These are phyloP conservation scores for Grantiella picta DNA, from an alignment of 2,113 vertebrate species.

Conservation along the genomic window DNA sequence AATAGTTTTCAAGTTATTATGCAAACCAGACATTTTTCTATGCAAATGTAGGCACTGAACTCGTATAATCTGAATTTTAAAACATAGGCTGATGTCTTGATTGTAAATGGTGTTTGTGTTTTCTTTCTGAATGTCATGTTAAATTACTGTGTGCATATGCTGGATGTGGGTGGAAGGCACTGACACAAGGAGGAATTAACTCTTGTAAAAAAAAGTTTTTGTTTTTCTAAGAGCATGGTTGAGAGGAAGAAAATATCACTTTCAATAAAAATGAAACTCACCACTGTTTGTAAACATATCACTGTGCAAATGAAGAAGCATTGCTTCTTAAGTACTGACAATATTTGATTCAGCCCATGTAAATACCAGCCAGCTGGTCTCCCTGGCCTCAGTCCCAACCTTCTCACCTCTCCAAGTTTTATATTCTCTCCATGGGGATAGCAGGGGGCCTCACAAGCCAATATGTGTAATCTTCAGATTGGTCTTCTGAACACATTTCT, in stretches of 20 bases:
- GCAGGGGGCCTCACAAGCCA: background rate
- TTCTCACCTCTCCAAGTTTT: background rate
- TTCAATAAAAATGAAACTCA: background rate
- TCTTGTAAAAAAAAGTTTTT: background rate
- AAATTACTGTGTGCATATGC: background rate
- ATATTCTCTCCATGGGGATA: background rate
- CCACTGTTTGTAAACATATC: background rate
- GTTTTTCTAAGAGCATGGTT: background rate
- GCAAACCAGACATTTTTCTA: conserved; percentile 37
- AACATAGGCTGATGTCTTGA: conserved; percentile 14
- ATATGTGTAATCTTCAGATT: background rate
- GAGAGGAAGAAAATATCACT: background rate
- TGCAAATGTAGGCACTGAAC: conserved; percentile 19
- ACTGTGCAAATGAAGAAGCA: conserved; percentile 4
- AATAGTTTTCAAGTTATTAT: conserved; percentile 19
- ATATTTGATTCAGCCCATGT: background rate
- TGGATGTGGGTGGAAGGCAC: conserved; percentile 1
- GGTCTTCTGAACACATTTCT: conserved; percentile 11
- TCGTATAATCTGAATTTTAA: conserved; percentile 52
- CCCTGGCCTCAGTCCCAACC: background rate
- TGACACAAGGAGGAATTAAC: background rate
- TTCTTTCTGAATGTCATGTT: conserved; percentile 35
- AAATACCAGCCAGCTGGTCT: background rate
- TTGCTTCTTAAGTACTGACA: background rate
- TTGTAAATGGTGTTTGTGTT: conserved; percentile 37